Conservation (phyloP, 1,140 invertebrate genomes). For the Ylistrum balloti region DNA sequence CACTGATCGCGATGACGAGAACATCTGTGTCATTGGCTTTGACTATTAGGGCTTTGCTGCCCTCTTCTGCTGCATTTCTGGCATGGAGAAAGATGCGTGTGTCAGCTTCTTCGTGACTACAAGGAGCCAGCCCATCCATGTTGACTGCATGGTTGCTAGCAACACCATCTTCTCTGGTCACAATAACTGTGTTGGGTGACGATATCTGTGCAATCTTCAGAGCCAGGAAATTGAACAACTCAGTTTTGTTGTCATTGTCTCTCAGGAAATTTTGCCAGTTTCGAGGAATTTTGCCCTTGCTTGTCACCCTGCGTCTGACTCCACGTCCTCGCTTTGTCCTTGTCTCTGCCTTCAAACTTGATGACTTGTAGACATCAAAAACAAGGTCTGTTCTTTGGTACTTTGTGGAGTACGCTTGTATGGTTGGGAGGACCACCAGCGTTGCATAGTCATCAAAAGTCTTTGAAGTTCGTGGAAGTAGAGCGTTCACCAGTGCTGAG, state of each 20-base stretch:
- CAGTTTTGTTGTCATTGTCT: not conserved
- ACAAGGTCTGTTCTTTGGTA: constrained; percentile 56
- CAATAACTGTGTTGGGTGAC: not conserved
- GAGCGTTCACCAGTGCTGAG: constrained; percentile 59
- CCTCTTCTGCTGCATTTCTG: too few species aligned
- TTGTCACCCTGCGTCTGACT: constrained; percentile 63
- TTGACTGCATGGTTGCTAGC: not conserved
- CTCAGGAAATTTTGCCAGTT: not conserved
- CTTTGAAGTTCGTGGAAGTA: constrained; percentile 53
- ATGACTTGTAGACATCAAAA: constrained; percentile 60
- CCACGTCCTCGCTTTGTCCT: constrained; percentile 61
- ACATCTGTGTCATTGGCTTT: too few species aligned
- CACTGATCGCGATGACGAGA: too few species aligned
- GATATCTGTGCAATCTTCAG: not conserved
- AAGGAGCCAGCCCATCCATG: not conserved
- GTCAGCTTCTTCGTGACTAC: constrained; percentile 39
- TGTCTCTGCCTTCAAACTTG: constrained; percentile 61
- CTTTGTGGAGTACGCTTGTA: constrained; percentile 51
- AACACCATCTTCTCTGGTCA: not conserved
- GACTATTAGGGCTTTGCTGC: too few species aligned
- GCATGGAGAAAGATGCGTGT: constrained; percentile 36
- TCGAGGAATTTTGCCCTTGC: constrained; percentile 26
- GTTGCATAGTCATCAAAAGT: constrained; percentile 62
- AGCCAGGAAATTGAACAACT: too few species aligned
- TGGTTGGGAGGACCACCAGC: constrained; percentile 55